Conservation (phyloP, 1,140 invertebrate genomes). For the Popillia japonica region DNA sequence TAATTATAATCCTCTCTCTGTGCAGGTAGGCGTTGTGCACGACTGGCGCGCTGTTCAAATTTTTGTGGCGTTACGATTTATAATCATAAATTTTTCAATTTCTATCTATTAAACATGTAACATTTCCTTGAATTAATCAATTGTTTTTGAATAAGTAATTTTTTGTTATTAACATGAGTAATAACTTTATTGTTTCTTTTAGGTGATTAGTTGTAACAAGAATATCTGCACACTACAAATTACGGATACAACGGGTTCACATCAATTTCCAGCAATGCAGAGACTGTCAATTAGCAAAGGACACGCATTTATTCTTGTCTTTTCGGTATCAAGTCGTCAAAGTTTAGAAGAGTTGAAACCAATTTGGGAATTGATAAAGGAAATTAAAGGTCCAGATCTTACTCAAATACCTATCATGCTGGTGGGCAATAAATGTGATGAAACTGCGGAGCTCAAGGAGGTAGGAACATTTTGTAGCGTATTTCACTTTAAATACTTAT, state of each 20-base stretch:
- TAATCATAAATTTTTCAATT: too few relatives aligned
- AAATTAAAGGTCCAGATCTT: conserved; percentile 80
- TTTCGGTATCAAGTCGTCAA: conserved; percentile 91
- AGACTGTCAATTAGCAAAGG: conserved; percentile 97
- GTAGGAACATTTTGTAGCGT: conserved; percentile 61
- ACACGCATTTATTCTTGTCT: conserved; percentile 94
- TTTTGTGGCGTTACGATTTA: too few relatives aligned
- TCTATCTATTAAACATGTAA: too few relatives aligned
- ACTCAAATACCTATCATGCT: conserved; percentile 92
- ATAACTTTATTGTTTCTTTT: conserved; percentile 51
- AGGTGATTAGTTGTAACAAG: conserved; percentile 99
- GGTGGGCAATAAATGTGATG: conserved; percentile 96
- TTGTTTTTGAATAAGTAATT: too few relatives aligned
- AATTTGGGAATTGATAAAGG: conserved; percentile 85
- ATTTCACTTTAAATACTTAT: too few relatives aligned
- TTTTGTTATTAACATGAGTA: neutral
- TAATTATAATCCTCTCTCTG: too few relatives aligned
- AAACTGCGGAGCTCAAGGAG: conserved; percentile 85
- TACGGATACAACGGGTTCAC: conserved; percentile 97
- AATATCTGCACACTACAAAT: conserved; percentile 99
- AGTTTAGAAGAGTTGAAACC: conserved; percentile 96
- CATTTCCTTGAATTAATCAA: too few relatives aligned
- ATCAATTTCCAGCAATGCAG: conserved; percentile 99
- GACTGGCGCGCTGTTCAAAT: too few relatives aligned
- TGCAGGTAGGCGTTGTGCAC: too few relatives aligned